Base-by-base conservation (phyloP, 2,888 invertebrate species). In the Macrosoma leucophasiata region DNA sequence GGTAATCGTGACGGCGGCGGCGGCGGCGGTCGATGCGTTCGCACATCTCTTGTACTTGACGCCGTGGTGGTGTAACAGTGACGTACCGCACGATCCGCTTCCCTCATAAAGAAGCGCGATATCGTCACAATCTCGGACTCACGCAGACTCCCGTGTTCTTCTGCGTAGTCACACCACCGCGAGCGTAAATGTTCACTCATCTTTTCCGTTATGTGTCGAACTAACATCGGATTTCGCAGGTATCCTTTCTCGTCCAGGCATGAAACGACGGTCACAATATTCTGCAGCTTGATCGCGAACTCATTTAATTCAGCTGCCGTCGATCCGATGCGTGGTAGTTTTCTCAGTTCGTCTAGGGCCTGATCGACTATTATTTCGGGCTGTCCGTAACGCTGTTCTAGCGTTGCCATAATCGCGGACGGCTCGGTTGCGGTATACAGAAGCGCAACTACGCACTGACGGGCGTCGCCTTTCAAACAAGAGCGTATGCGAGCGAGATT, bases 341-440 rank as follows among this genome's bases (percentile, higher is more conserved):
- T 42, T 13, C 38, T 46, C 1, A 50, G 7, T 0, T 40, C 32
- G 0, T 39, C 38, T 1, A 47, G 6, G 3, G 43, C 34, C 7
- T 24, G 24, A 10, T 41, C 39, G 1, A 52, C 33, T 1, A 52
- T 35, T 1, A 37, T 7, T 13, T 50, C 52, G 1, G 52, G 50
- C 0, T 41, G 33, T 0, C 48, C 55, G 35, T 28, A 52, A 23
- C 43, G 36, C 5, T 44, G 43, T 11, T 50, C 50, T 1, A 54
- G 28, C 1, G 46, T 42, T 4, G 19, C 29, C 36, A 52, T 43
- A 1, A 55, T 38, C 0, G 25, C 13, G 0, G 36, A 36, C 0
- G 52, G 47, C 4, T 42, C 35, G 2, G n/a, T n/a, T n/a, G n/a
- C n/a, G n/a, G n/a, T n/a, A n/a, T n/a, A n/a, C n/a, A n/a, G n/a